These are phyloP conservation scores for Incurvaria masculella DNA, from an alignment of 2,888 invertebrate genomes.

Conservation along the genomic window DNA sequence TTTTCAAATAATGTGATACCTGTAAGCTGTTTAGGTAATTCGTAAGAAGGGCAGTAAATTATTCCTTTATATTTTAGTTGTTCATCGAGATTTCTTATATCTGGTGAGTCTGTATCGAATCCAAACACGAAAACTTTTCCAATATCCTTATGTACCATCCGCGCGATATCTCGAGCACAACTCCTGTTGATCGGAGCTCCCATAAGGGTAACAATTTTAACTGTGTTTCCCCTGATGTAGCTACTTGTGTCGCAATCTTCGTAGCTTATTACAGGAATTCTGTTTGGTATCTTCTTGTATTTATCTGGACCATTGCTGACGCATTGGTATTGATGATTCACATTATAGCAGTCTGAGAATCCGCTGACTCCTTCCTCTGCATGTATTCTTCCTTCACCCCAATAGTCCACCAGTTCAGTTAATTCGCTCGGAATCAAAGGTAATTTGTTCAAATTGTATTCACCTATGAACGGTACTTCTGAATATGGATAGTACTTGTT, in stretches of 20 bases:
- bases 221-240: slow-evolving; percentile 25
- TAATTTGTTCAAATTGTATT: slow-evolving; percentile 24
- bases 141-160: slow-evolving; percentile 22
- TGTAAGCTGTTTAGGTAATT: slow-evolving; percentile 16
- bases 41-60: slow-evolving; percentile 18
- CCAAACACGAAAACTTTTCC: slow-evolving; percentile 25
- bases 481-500: slow-evolving; percentile 27
- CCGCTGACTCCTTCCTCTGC: slow-evolving; percentile 19
- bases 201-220: slow-evolving; percentile 25
- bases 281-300: slow-evolving; percentile 26
- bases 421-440: slow-evolving; percentile 17
- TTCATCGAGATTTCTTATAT: slow-evolving; percentile 20
- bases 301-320: slow-evolving; percentile 26
- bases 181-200: slow-evolving; percentile 26
- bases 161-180: slow-evolving; percentile 25
- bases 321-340: slow-evolving; percentile 25
- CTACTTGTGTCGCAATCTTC: slow-evolving; percentile 24
- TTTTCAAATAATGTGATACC: slow-evolving; percentile 21
- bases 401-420: slow-evolving; percentile 27
- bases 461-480: slow-evolving; percentile 26
- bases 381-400: slow-evolving; percentile 27
- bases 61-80: slow-evolving; percentile 19
- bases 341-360: slow-evolving; percentile 25
- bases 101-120: slow-evolving; percentile 17
- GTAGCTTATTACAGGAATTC: slow-evolving; percentile 24